Percentiles rank a stretch among this genome's conserved stretches.
Conservation (phyloP, 2,113 vertebrate species). For the Xiphophorus hellerii region DNA sequence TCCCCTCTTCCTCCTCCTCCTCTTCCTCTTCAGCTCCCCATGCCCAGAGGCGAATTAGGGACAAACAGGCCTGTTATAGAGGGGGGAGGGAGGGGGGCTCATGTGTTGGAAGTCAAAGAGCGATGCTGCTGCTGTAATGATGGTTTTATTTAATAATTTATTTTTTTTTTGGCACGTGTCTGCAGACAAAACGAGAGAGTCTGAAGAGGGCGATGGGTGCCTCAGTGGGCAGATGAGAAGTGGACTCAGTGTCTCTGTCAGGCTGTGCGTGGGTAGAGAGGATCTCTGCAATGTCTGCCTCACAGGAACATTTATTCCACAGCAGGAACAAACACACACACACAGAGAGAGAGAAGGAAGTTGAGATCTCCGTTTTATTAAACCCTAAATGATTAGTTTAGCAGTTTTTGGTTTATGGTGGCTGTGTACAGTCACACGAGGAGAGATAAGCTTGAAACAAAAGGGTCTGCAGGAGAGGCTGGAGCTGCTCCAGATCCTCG, state of each 20-base stretch:
- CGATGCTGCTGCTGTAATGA: slow-evolving; percentile 2
- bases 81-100: not conserved
- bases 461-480: slow-evolving; percentile 17
- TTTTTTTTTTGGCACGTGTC: not conserved
- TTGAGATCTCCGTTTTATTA: not conserved
- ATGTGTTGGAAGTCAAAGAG: slow-evolving; percentile 40
- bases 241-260: slow-evolving; percentile 64
- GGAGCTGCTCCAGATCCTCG: slow-evolving; percentile 35
- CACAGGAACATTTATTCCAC: slow-evolving; percentile 65
- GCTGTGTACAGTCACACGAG: not conserved
- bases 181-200: slow-evolving; percentile 43
- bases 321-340: slow-evolving; percentile 3
- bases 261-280: slow-evolving; percentile 70
- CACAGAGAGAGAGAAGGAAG: not conserved
- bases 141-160: not conserved
- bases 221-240: slow-evolving; percentile 53
- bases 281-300: slow-evolving; percentile 60
- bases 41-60: slow-evolving; percentile 49
- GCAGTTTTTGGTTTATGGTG: not conserved
- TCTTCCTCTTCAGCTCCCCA: not conserved
- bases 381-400: slow-evolving; percentile 8
- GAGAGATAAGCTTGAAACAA: slow-evolving; percentile 49
- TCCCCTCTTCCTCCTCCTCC: not conserved
- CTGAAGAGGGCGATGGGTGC: slow-evolving; percentile 40
- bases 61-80: slow-evolving; percentile 32